Base-by-base conservation (phyloP, 2,888 invertebrate genomes). In the Stenurella melanura region DNA sequence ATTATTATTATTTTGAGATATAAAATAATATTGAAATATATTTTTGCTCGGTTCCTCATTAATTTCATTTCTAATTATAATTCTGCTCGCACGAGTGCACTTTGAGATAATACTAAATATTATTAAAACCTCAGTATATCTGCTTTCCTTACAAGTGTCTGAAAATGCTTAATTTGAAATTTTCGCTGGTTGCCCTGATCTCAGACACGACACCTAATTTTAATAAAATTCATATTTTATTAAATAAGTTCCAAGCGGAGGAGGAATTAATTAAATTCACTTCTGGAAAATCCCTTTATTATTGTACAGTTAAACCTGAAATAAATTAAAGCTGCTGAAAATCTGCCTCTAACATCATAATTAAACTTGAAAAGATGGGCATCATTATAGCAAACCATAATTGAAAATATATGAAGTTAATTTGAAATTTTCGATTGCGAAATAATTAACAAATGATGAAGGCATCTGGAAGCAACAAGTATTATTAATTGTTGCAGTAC, bases 271-370 rank as follows among this genome's bases (percentile, higher is more conserved):
- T 64, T 64, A 30, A 61, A 61, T 34, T 30, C 38, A 42, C 38
- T 64, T 19, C 64, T 63, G 64, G 17, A 64, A 42, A 64, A 64
- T 64, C 42, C 38, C 64, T 38, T 64, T 64, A 42, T 64, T 64
- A 64, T n/a, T 64, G 17, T 19, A 64, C 38, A 64, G 42, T 64
- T 38, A 18, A 42, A 34, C 64, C 64, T 34, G 42, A 42, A 64
- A 64, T 64, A 64, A 38, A 64, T 64, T 64, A 64, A 64, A 64
- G 38, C 34, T 17, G 42, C 42, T 42, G 18, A 64, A 64, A 64
- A 10, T 42, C 64, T 64, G 64, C 38, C 42, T 38, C 42, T 18
- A 64, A 42, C 64, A 64, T 64, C 9, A 34, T 64, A 64, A 64
- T 64, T 64, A 64, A 38, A 38, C 38, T 42, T 18, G 38, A 18